phyloP scores from a whole-genome alignment of 2,888 invertebrate genomes.

The Tyria jacobaeae region DNA sequence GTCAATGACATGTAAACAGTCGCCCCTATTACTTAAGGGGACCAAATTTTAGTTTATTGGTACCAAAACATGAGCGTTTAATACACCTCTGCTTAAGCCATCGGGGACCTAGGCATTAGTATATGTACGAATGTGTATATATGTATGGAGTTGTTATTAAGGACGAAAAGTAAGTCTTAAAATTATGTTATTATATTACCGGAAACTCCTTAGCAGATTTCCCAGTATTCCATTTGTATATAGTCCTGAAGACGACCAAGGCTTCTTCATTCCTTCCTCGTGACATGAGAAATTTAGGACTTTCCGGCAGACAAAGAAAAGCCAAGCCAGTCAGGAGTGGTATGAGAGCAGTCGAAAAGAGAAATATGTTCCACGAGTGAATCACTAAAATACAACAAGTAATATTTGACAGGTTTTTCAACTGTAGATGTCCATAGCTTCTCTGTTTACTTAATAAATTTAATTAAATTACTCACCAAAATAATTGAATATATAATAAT shows the following conservation, averaged over 20 bases:
- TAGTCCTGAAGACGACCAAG: conserved; percentile 86
- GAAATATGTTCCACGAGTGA: conserved; percentile 88
- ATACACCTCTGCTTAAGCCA: too few species aligned
- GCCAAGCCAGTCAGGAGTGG: conserved; percentile 88
- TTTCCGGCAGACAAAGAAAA: conserved; percentile 89
- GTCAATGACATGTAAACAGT: too few species aligned
- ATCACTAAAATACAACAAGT: conserved; percentile 71
- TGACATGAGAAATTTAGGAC: conserved; percentile 92
- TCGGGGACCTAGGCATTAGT: too few species aligned
- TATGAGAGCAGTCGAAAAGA: conserved; percentile 87
- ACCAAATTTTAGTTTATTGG: too few species aligned
- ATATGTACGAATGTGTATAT: too few species aligned
- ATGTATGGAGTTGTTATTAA: too few species aligned
- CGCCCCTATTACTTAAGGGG: too few species aligned
- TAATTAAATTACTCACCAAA: conserved; percentile 74
- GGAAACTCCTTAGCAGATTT: conserved; percentile 88
- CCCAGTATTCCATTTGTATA: conserved; percentile 89
- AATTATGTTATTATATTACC: conserved; percentile 71
- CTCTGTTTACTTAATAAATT: too few species aligned
- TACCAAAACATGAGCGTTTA: too few species aligned
- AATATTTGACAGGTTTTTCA: background rate
- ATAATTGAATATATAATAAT: conserved; percentile 71
- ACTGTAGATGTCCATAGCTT: too few species aligned
- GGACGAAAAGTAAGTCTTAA: background rate
- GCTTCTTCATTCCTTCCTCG: conserved; percentile 89